Conservation (phyloP, 2,888 invertebrate species). For the Eucriotettix oculatus region DNA sequence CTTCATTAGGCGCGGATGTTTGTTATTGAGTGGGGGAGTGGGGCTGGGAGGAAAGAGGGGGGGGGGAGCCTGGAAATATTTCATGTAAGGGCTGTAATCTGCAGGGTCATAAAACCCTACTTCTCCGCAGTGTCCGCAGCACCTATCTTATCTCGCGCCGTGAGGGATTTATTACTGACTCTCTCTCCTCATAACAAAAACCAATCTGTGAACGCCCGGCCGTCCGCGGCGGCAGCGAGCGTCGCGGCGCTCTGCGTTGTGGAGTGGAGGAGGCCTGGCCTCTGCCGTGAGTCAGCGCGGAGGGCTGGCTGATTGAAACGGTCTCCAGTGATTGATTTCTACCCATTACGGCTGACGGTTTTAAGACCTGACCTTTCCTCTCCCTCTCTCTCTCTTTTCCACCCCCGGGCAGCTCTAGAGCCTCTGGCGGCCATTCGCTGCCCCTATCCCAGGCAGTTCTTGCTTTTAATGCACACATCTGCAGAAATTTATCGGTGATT, state of each 20-base stretch:
- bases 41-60: background rate
- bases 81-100: background rate
- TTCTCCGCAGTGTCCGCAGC: background rate
- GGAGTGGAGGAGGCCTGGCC: background rate
- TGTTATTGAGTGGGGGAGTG: background rate
- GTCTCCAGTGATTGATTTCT: constrained; percentile 11
- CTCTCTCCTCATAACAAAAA: background rate
- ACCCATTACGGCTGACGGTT: constrained; percentile 13
- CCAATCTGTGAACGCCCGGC: background rate
- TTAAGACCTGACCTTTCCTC: constrained; percentile 15
- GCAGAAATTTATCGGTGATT: constrained; percentile 14
- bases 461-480: constrained; percentile 18
- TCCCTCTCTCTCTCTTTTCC: constrained; percentile 11
- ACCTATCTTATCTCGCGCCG: background rate
- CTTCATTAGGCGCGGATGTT: background rate
- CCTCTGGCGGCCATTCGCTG: too few species aligned
- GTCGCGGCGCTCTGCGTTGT: too few species aligned
- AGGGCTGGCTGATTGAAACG: constrained; percentile 10
- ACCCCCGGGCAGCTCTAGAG: constrained; percentile 1
- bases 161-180: background rate
- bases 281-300: constrained; percentile 2
- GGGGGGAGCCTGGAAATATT: background rate
- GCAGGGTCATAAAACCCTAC: background rate
- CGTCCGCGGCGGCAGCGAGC: too few species aligned
- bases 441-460: constrained; percentile 1